A percentile compares a stretch with the other conserved stretches of the same genome.
These are phyloP conservation scores for Heliothis peltigera DNA, from an alignment of 2,888 invertebrate species.

Conservation along the genomic window DNA sequence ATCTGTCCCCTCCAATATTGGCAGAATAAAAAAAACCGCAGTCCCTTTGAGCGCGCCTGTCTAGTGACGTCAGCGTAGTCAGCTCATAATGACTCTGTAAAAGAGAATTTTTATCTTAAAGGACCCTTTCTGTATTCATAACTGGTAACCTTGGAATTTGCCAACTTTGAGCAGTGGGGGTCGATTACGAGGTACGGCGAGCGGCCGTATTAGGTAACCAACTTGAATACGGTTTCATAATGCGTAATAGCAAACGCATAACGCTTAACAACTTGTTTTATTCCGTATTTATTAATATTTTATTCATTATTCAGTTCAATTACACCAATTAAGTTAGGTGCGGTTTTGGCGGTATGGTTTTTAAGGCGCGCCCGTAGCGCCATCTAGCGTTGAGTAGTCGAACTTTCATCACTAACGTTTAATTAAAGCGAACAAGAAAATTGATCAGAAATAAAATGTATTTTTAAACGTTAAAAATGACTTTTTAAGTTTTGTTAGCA, in stretches of 20 bases:
- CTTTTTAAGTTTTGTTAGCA: neutral
- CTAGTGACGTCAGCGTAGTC: slow-evolving; percentile 36
- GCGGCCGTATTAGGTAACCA: slow-evolving; percentile 54
- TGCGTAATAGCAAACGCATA: slow-evolving; percentile 56
- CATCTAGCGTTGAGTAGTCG: slow-evolving; percentile 73
- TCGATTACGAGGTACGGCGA: slow-evolving; percentile 49
- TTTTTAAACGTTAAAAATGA: neutral
- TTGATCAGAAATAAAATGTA: neutral
- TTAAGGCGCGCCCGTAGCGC: slow-evolving; percentile 48
- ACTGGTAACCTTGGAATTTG: slow-evolving; percentile 59
- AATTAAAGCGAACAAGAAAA: neutral
- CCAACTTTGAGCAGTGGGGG: slow-evolving; percentile 50
- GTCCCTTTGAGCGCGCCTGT: slow-evolving; percentile 24
- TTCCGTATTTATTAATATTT: slow-evolving; percentile 55
- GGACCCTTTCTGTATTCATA: slow-evolving; percentile 58
- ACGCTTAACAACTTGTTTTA: slow-evolving; percentile 54
- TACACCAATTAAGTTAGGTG: slow-evolving; percentile 37
- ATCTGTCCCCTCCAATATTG: neutral
- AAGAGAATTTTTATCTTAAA: slow-evolving; percentile 51
- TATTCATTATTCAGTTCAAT: slow-evolving; percentile 32
- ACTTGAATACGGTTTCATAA: slow-evolving; percentile 61
- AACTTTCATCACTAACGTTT: slow-evolving; percentile 7
- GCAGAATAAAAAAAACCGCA: slow-evolving; percentile 8
- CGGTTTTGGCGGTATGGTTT: slow-evolving; percentile 24
- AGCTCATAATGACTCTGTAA: slow-evolving; percentile 33